Conservation (phyloP, 2,888 invertebrate genomes). For the Heterodera filipjevi region DNA sequence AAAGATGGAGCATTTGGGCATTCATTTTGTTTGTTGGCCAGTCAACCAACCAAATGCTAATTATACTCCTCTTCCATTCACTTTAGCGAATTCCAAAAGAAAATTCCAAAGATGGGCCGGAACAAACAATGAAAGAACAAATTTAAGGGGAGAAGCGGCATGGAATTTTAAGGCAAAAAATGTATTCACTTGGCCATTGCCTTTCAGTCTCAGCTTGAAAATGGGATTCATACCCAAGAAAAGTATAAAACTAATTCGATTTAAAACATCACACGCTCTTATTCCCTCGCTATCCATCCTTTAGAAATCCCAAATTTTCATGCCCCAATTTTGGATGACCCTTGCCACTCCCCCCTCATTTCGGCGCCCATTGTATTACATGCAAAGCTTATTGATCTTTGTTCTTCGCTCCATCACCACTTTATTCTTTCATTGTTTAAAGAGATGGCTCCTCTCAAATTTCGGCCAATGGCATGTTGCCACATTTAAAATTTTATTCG, state of each 20-base stretch:
- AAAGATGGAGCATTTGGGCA: background rate
- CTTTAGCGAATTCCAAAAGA: background rate
- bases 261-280: no score
- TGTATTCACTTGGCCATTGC: background rate
- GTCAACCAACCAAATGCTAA: conserved; percentile 2
- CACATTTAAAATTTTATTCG: background rate
- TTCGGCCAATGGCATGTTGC: conserved; percentile 1
- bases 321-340: background rate
- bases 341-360: background rate
- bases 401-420: background rate
- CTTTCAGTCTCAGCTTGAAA: background rate
- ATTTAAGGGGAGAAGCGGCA: background rate
- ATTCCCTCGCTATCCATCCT: no score
- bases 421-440: background rate
- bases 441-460: conserved; percentile 4
- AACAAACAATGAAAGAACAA: background rate
- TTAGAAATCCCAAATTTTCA: background rate
- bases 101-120: background rate
- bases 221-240: background rate
- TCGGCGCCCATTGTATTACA: background rate
- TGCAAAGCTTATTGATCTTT: background rate
- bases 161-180: background rate
- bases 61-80: background rate
- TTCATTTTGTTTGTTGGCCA: background rate
- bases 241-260: no score